Percentiles rank a stretch among this genome's conserved stretches.
phyloP scores from a whole-genome alignment of 2,797 vertebrate genomes.

The Sciurus carolinensis region DNA sequence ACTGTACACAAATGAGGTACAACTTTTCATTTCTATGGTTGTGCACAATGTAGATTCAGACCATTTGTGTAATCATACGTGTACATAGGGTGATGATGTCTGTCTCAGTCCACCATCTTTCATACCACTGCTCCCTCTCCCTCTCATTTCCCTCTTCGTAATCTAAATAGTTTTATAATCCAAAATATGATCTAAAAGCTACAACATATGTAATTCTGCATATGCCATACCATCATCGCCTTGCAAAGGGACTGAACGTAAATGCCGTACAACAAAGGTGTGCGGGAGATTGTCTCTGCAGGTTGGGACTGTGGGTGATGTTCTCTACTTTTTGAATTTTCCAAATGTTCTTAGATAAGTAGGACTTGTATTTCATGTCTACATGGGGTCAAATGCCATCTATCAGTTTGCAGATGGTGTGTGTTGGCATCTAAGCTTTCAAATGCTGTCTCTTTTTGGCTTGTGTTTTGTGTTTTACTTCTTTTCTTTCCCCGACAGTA shows the following conservation, averaged over 20 bases:
- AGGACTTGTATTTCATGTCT: not conserved
- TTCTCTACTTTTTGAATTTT: not conserved
- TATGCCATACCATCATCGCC: not conserved
- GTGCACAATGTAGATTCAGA: too few relatives aligned
- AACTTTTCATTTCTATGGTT: too few relatives aligned
- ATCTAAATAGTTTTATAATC: not conserved
- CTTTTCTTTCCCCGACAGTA: not conserved
- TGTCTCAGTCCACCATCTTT: too few relatives aligned
- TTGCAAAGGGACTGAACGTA: not conserved
- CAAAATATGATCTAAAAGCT: slow-evolving; percentile 27
- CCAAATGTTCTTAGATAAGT: not conserved
- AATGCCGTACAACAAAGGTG: not conserved
- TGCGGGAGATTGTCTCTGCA: not conserved
- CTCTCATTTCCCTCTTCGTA: too few relatives aligned
- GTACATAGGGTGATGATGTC: too few relatives aligned
- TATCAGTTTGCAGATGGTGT: not conserved
- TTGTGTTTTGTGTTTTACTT: not conserved
- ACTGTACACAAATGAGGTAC: too few relatives aligned
- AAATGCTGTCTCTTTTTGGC: not conserved
- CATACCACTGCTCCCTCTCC: too few relatives aligned
- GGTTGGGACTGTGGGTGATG: not conserved
- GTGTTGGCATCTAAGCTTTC: not conserved
- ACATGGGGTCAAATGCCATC: not conserved
- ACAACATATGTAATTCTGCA: not conserved
- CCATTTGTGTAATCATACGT: too few relatives aligned